These are phyloP conservation scores for Apostichopus leukothele DNA, from an alignment of 53 echinoderm and acorn worm genomes.

Conservation along the genomic window DNA sequence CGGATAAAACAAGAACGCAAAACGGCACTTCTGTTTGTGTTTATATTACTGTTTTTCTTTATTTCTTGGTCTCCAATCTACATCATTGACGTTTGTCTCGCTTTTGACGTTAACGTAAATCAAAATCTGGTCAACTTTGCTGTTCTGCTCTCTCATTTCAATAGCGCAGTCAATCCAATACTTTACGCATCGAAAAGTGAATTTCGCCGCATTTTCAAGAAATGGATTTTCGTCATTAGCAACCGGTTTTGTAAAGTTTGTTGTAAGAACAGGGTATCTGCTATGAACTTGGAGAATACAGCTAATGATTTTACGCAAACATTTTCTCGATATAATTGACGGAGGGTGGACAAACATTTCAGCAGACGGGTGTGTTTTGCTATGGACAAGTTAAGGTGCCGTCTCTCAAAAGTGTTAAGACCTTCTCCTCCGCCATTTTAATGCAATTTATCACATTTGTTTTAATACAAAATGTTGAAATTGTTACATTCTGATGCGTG, in stretches of 20 bases:
- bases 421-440: no score
- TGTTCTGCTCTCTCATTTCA: slow-evolving; percentile 59
- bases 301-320: no score
- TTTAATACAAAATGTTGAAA: no score
- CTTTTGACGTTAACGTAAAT: slow-evolving; percentile 46
- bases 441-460: no score
- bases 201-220: slow-evolving; percentile 48
- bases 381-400: no score
- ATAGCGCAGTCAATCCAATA: slow-evolving; percentile 62
- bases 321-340: no score
- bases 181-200: slow-evolving; percentile 58
- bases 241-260: neutral
- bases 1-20: slow-evolving; percentile 52
- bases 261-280: slow-evolving; percentile 4
- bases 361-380: no score
- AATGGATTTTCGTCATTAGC: slow-evolving; percentile 34
- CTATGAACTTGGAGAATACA: neutral
- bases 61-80: slow-evolving; percentile 61
- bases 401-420: no score
- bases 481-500: no score
- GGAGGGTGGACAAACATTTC: no score
- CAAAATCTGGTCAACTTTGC: slow-evolving; percentile 57
- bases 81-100: slow-evolving; percentile 51
- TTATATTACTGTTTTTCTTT: slow-evolving; percentile 59
- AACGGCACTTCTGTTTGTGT: slow-evolving; percentile 58